Base-by-base conservation (phyloP, 2,888 invertebrate genomes). In the Rosalia funebris region DNA sequence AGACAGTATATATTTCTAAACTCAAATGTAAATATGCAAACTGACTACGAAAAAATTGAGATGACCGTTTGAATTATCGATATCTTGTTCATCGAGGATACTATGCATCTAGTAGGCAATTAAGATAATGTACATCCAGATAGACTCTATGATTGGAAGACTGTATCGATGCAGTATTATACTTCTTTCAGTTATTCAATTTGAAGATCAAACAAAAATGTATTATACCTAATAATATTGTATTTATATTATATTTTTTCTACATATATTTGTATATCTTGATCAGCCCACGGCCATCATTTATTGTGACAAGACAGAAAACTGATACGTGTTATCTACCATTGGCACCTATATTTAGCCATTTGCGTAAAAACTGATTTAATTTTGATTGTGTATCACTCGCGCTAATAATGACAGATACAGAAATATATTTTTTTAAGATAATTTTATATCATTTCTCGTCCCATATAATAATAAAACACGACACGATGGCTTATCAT, bases 301-400 rank as follows among this genome's bases (percentile, higher is more conserved):
- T 42, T 42, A 42, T 42, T 17, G n/a, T n/a, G n/a, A 42, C 42
- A 42, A 19, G 42, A 42, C 39, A 7, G 25, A 5, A 25, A 25
- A 20, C 37, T 50, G 20, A 19, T 50, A 50, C 11, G 34, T 5
- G 17, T 50, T 37, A 20, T 19, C 50, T 50, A 12, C 20, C 2
- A 19, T 37, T 20, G 19, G 20, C 31, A 25, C 25, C 41, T 52
- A 52, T 52, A 52, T 52, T 52, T 41, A 41, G 25, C 16, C 17
- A 3, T 52, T 41, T 31, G 36, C 39, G 19, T 50, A 50, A 25
- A 50, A 50, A 39, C 50, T 39, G 37, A 50, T 39, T 39, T 25
- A 10, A 39, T 25, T 39, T 50, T 50, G 39, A 50, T 50, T 50
- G 14, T 39, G 39, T 50, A 34, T 34, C 34, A 34, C 10, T 34